These are phyloP conservation scores for Orchesellides sinensis DNA, from an alignment of 2,888 invertebrate species.

Conservation along the genomic window DNA sequence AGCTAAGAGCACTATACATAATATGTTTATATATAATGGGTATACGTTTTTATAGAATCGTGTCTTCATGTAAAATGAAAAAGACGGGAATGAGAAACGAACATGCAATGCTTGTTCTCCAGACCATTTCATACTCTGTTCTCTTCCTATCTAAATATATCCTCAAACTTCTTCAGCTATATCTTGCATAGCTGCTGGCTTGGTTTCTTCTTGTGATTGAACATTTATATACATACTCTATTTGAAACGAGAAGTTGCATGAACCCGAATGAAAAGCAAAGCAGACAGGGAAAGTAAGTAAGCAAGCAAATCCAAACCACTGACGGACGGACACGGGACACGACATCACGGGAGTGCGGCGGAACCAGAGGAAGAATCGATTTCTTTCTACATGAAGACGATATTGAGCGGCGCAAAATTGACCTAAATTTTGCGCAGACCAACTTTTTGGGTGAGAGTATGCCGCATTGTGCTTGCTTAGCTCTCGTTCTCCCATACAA, in stretches of 20 bases:
- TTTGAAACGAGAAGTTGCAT: conserved; percentile 25
- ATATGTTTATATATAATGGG: too few relatives aligned
- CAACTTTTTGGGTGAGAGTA: conserved; percentile 64
- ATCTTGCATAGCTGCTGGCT: conserved; percentile 15
- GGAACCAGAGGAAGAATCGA: conserved; percentile 72
- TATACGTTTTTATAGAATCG: too few relatives aligned
- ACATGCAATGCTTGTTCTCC: background rate
- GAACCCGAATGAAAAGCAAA: conserved; percentile 32
- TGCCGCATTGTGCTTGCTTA: conserved; percentile 66
- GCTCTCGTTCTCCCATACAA: conserved; percentile 16
- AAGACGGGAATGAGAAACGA: background rate
- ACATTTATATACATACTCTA: background rate
- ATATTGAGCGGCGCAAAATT: conserved; percentile 75
- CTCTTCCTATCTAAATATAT: background rate
- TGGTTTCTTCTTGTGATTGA: background rate
- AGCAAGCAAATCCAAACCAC: conserved; percentile 39
- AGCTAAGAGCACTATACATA: too few relatives aligned
- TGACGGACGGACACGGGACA: conserved; percentile 50
- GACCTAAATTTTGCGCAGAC: conserved; percentile 75
- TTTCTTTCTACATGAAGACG: conserved; percentile 74
- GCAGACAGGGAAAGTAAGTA: conserved; percentile 5
- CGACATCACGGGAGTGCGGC: conserved; percentile 62
- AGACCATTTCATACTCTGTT: background rate
- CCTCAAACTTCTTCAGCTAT: background rate
- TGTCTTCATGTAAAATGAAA: background rate